Percentiles rank a stretch among this genome's conserved stretches.
Conservation (phyloP, 2,797 vertebrate genomes). For the Amblyraja radiata region DNA sequence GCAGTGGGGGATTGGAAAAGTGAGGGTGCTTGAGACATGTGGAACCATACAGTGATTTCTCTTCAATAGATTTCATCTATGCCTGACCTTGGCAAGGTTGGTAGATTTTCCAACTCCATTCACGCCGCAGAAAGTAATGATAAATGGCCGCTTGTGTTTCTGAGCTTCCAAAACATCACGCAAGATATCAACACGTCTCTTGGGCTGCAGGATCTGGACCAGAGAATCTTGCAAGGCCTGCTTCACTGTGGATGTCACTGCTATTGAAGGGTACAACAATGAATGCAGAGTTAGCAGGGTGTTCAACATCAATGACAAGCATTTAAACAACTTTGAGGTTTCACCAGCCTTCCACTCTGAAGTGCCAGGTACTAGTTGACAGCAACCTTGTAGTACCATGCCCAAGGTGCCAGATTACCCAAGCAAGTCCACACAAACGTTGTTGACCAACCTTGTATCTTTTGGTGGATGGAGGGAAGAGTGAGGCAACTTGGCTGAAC, state of each 20-base stretch:
- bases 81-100: slow-evolving; percentile 85
- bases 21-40: background rate
- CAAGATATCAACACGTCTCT: slow-evolving; percentile 85
- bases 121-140: slow-evolving; percentile 91
- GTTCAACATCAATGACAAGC: background rate
- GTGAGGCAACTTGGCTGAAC: background rate
- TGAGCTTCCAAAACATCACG: slow-evolving; percentile 91
- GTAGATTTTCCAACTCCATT: slow-evolving; percentile 96
- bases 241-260: slow-evolving; percentile 93
- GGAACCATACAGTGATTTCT: background rate
- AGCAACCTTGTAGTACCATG: background rate
- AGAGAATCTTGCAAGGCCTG: slow-evolving; percentile 90
- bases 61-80: background rate
- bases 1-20: background rate
- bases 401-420: background rate
- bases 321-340: background rate
- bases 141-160: slow-evolving; percentile 75
- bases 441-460: background rate
- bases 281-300: background rate
- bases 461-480: background rate
- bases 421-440: background rate
- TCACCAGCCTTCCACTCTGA: background rate
- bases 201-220: slow-evolving; percentile 95
- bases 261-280: slow-evolving; percentile 50
- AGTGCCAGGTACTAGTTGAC: background rate